Base-by-base conservation (phyloP, 2,888 invertebrate genomes). In the Podabrus alpinus region DNA sequence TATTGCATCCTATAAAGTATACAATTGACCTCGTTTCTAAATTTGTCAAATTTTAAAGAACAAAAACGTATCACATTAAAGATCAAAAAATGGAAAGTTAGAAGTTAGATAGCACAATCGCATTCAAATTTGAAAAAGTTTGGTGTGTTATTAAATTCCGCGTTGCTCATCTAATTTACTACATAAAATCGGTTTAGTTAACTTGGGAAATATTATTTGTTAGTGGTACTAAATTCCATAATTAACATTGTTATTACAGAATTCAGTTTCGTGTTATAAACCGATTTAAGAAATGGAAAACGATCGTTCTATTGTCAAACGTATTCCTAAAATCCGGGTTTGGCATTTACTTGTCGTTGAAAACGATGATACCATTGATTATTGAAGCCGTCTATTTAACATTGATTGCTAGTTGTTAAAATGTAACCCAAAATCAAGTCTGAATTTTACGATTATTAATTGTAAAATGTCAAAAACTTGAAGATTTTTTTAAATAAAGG, bases 361-460 rank as follows among this genome's bases (percentile, higher is more conserved):
- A 79, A 79, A 78, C 78, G 80, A 81, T 79, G 81, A 81, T 79
- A 79, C 77, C 78, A 77, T 73, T 81, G 77, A 79, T 80, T 78
- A 79, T 81, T 81, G 80, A 82, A 81, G 80, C 77, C 79, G 76
- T 79, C 77, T 81, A 80, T 75, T 81, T 81, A 81, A 82, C 45
- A 45, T n/a, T 45, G 45, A 45, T 45, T 45, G 45, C n/a, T 45
- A 45, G 45, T 45, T 45, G 45, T 45, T 45, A 45, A n/a, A 45
- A n/a, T 45, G 45, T 45, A 45, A 45, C 45, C n/a, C 13, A 45
- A n/a, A 45, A 45, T 45, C 45, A 45, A n/a, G n/a, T 45, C 45
- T 5, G n/a, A 45, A 45, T 45, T 45, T 45, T 45, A 45, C 45
- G 45, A 45, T 45, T 45, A 45, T 45, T 45, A 45, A 45, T 45